Percentiles rank a stretch among this genome's conserved stretches.
Conservation (phyloP, 2,113 vertebrate species). For the Gymnocephalus cernua region DNA sequence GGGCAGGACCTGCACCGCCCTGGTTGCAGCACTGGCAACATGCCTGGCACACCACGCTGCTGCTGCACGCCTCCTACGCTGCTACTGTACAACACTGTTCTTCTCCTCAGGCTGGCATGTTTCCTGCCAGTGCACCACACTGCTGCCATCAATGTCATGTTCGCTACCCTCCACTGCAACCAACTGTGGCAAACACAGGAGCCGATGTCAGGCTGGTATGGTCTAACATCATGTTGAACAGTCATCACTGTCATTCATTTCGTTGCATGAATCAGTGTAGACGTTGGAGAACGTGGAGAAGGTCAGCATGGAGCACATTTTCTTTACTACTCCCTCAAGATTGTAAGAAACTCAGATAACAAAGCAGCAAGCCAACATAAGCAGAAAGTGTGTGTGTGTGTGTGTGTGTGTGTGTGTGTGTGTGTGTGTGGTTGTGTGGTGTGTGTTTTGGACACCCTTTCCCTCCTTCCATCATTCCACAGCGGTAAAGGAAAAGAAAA, state of each 20-base stretch:
- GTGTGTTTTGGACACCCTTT: slow-evolving; percentile 46
- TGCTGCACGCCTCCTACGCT: slow-evolving; percentile 25
- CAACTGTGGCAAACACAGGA: slow-evolving; percentile 13
- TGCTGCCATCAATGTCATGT: slow-evolving; percentile 7
- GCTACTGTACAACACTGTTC: slow-evolving; percentile 45
- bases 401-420: slow-evolving; percentile 2
- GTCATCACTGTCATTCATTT: neutral
- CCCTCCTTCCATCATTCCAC: slow-evolving; percentile 41
- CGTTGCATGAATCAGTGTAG: neutral
- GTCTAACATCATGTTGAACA: neutral
- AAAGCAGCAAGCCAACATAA: slow-evolving; percentile 3
- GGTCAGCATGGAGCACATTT: neutral
- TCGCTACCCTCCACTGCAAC: slow-evolving; percentile 3
- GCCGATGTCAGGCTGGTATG: neutral
- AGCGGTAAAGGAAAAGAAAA: slow-evolving; percentile 70
- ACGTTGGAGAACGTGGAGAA: neutral
- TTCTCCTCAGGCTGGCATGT: slow-evolving; percentile 9
- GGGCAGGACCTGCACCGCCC: slow-evolving; percentile 40
- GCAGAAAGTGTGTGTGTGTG: slow-evolving; percentile 10
- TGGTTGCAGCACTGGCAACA: slow-evolving; percentile 25
- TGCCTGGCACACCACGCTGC: slow-evolving; percentile 31
- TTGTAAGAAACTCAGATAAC: neutral
- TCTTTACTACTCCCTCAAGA: neutral
- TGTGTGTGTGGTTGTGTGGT: slow-evolving; percentile 29
- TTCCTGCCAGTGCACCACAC: slow-evolving; percentile 1